Evolutionary conservation across 2,888 invertebrate genomes (phyloP).

Genomic region (Drosophila quasianomalipes): DNA sequence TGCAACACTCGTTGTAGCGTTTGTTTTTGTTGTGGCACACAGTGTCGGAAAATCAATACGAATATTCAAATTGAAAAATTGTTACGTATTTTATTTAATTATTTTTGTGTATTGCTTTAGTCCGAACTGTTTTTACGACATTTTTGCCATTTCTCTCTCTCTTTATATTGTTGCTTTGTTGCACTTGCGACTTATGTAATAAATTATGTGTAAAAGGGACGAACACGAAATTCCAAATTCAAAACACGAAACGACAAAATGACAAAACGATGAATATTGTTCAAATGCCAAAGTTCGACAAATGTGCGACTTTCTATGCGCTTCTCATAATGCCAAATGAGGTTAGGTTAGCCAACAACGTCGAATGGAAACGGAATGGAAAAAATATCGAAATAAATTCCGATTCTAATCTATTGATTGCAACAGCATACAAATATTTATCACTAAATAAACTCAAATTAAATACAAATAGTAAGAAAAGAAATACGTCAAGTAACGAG

Average conservation of each 20-base stretch:
- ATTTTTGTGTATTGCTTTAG: constrained; percentile 4
- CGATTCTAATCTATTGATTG: neutral
- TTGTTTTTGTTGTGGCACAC: neutral
- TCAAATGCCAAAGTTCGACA: constrained; percentile 1
- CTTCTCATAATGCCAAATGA: constrained; percentile 24
- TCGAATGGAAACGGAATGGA: neutral
- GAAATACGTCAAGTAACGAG: neutral
- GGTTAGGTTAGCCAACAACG: neutral
- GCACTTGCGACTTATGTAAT: constrained; percentile 20
- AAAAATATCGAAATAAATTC: neutral
- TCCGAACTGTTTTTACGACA: neutral
- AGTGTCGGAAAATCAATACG: neutral
- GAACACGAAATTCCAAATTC: constrained; percentile 12
- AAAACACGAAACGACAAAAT: constrained; percentile 13
- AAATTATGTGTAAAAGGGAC: constrained; percentile 16
- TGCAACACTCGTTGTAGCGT: neutral
- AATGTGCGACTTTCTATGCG: constrained; percentile 29
- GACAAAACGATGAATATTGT: constrained; percentile 12
- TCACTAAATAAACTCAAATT: neutral
- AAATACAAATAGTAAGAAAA: neutral
- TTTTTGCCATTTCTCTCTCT: neutral
- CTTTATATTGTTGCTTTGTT: neutral
- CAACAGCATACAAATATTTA: neutral
- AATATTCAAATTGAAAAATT: constrained; percentile 38
- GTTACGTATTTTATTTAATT: constrained; percentile 40